Evolutionary conservation across 2,888 invertebrate genomes (phyloP), one percentile per base, ranked within the genome.

Genomic region (Drosophila rubida): DNA sequence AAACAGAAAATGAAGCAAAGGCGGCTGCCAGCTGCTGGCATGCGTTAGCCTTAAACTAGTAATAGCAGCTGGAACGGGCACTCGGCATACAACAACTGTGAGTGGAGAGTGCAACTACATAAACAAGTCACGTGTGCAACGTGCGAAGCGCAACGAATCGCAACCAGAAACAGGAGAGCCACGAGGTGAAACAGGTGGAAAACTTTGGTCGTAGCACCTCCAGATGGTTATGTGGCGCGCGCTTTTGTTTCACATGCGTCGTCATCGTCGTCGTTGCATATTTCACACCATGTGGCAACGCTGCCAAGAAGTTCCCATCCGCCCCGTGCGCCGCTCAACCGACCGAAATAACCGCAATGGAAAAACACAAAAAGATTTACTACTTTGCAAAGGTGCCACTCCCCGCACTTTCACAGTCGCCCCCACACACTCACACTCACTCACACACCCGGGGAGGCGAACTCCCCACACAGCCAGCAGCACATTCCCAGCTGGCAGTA

Each of bases 61-160:
- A 35, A 35, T 7, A 11, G 49, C 50, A 57, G 67, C 13, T 16
- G 49, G 16, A 30, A 30, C 30, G 30, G 30, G 11, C 8, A 37
- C 35, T 37, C 8, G 16, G 23, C 16, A 63, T 74, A 39, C 59
- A 55, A 49, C 60, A 45, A 51, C 46, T 50, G 37, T 53, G 62
- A 32, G 54, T 51, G 57, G 44, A 72, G 85, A 83, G 84, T 87
- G 88, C 71, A 70, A 78, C 87, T 89, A 87, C 89, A 87, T 88
- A 89, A 89, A 89, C 89, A 89, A 89, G 87, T 87, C 87, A 87
- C 87, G 89, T 87, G 89, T 73, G 84, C 88, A 86, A 77, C 78
- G 87, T 82, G 80, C 84, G 76, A 87, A 66, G 80, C 77, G 80
- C 83, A 78, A 75, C 89, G 82, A 69, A 66, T 70, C 69, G 87